These are phyloP conservation scores for Marmota flaviventris DNA, from an alignment of 2,113 vertebrate species.

Conservation along the genomic window DNA sequence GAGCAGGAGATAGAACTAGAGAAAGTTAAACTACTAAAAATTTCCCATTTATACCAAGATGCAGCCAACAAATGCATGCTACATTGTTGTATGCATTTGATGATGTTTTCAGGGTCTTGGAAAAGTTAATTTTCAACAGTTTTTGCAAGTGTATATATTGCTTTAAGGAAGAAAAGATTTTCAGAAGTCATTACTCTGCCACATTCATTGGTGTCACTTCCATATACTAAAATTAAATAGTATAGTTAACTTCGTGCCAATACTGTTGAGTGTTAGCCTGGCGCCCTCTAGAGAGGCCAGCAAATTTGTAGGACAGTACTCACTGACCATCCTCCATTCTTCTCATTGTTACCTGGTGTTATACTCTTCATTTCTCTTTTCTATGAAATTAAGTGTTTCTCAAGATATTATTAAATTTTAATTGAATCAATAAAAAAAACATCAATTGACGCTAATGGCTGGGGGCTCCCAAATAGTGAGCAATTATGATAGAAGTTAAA, in stretches of 20 bases:
- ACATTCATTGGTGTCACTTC: background rate
- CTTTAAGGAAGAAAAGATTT: background rate
- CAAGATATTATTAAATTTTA: conserved; percentile 39
- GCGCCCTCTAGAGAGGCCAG: background rate
- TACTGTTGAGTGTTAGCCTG: background rate
- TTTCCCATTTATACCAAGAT: background rate
- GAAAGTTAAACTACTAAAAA: background rate
- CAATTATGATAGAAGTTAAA: conserved; percentile 4
- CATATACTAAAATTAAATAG: background rate
- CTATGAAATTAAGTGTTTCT: background rate
- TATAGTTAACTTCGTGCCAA: background rate
- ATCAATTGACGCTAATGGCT: background rate
- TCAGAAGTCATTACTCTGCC: background rate
- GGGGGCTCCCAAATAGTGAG: background rate
- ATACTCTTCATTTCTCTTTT: background rate
- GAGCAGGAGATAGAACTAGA: background rate
- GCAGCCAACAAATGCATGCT: background rate
- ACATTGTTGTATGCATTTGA: background rate
- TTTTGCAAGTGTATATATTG: background rate
- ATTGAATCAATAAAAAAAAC: background rate
- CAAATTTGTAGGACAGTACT: background rate
- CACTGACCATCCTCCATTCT: background rate
- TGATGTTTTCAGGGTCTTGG: background rate
- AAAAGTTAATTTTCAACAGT: conserved; percentile 1
- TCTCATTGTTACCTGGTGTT: background rate